Conservation (phyloP, 2,888 invertebrate species). For the Lepetodrilus schrolli region DNA sequence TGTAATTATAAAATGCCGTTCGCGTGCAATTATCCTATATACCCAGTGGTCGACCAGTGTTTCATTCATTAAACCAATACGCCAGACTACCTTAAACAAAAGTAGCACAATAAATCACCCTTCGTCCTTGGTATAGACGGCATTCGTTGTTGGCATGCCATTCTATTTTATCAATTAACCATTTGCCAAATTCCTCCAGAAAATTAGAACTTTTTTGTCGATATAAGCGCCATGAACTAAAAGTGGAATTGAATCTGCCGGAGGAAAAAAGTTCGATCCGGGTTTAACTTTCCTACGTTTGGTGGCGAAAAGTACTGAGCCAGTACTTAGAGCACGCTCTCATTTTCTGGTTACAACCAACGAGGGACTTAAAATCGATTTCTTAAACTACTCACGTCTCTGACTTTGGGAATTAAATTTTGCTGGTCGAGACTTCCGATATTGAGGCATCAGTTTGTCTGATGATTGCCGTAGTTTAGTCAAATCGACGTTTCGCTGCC, state of each 20-base stretch:
- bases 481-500: background rate
- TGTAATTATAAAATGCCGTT: too few relatives aligned
- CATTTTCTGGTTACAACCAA: background rate
- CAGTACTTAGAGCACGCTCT: background rate
- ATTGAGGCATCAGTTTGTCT: background rate
- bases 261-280: background rate
- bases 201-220: background rate
- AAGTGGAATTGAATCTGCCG: background rate
- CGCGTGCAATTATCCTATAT: too few relatives aligned
- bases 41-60: too few relatives aligned
- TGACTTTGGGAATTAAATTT: conserved; percentile 14
- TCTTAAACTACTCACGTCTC: background rate
- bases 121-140: too few relatives aligned
- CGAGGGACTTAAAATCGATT: background rate
- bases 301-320: background rate
- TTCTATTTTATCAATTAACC: too few relatives aligned
- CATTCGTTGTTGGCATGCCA: too few relatives aligned
- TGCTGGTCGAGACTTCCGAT: background rate
- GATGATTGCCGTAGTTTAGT: background rate
- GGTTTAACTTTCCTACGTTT: background rate
- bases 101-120: too few relatives aligned
- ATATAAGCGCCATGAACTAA: background rate
- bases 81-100: too few relatives aligned
- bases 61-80: too few relatives aligned
- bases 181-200: background rate